Conservation (phyloP, 2,888 invertebrate genomes). For the Nomada goodeniana region DNA sequence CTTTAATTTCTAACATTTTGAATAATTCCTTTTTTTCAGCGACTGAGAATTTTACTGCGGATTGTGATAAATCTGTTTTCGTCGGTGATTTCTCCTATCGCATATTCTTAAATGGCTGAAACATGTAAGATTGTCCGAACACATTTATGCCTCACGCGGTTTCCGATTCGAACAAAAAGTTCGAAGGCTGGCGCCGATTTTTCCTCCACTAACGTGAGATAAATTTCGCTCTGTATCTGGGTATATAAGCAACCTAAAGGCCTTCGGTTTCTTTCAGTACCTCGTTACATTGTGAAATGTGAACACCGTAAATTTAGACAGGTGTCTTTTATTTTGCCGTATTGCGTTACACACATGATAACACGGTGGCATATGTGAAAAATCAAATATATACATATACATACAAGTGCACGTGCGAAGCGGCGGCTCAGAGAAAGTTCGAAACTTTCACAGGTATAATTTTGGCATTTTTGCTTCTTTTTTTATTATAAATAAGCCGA, state of each 20-base stretch:
- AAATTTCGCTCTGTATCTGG: slow-evolving; percentile 40
- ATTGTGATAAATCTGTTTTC: slow-evolving; percentile 43
- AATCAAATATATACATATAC: too few species aligned
- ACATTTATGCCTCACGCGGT: not conserved
- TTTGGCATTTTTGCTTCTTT: too few species aligned
- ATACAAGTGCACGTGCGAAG: slow-evolving; percentile 3
- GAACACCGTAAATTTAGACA: slow-evolving; percentile 19
- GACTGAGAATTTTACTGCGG: not conserved
- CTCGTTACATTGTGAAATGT: slow-evolving; percentile 20
- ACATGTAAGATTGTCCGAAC: not conserved
- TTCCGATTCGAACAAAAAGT: slow-evolving; percentile 59
- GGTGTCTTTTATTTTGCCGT: not conserved
- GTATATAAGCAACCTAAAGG: slow-evolving; percentile 60
- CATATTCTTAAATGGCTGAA: not conserved
- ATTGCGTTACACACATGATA: not conserved
- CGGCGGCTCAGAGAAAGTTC: slow-evolving; percentile 53
- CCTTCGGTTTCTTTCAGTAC: slow-evolving; percentile 61
- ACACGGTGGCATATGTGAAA: not conserved
- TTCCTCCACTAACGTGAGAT: slow-evolving; percentile 48
- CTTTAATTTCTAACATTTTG: not conserved
- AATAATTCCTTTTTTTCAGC: not conserved
- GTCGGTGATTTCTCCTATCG: slow-evolving; percentile 21
- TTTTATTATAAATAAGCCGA: too few species aligned
- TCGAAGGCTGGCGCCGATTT: slow-evolving; percentile 67
- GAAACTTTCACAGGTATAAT: slow-evolving; percentile 39